phyloP scores from a whole-genome alignment of 2,113 vertebrate species.

The Mesitornis unicolor region DNA sequence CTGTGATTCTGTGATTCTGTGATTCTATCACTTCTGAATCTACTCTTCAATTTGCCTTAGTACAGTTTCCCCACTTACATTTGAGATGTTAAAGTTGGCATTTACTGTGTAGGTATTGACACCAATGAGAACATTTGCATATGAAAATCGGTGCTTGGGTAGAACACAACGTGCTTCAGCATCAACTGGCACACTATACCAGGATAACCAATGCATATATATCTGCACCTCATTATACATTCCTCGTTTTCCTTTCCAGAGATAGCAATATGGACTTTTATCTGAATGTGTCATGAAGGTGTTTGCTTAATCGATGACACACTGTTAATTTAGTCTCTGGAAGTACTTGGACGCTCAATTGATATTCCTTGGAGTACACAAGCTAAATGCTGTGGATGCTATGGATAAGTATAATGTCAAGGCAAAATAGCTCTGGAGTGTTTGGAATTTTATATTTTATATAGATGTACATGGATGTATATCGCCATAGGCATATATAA shows the following conservation, averaged over 20 bases:
- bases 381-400: not conserved
- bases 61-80: not conserved
- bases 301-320: not conserved
- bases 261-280: not conserved
- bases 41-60: not conserved
- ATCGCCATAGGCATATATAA: not conserved
- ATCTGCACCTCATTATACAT: not conserved
- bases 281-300: not conserved
- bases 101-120: not conserved
- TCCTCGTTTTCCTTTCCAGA: not conserved
- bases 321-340: not conserved
- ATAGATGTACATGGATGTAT: not conserved
- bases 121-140: not conserved
- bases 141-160: not conserved
- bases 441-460: not conserved
- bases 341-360: not conserved
- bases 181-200: not conserved
- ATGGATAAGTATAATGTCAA: not conserved
- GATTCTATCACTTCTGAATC: not conserved
- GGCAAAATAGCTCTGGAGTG: not conserved
- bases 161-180: not conserved
- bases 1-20: too few species aligned
- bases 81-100: not conserved
- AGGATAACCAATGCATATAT: not conserved
- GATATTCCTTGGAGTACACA: not conserved